Evolutionary conservation across 2,797 vertebrate species (phyloP), one percentile per base, ranked within the genome.

Genomic region (Sciurus carolinensis): DNA sequence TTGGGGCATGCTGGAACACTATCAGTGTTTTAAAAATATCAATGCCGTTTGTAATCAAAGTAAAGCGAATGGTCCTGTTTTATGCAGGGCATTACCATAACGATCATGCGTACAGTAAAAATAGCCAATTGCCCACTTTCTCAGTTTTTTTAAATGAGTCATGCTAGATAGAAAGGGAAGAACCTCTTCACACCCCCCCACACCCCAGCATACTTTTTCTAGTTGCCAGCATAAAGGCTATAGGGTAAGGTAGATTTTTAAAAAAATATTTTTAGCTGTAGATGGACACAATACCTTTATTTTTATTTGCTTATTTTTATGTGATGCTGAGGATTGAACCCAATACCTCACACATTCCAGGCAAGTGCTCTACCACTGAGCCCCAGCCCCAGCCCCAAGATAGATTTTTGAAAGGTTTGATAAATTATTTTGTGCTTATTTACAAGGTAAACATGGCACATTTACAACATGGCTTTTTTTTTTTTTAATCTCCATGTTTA

Each of bases 361-460:
- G 44, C 44, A 47, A 47, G 44, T 47, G 44, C 44, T 47, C 44
- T 47, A 47, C 44, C 44, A 47, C 44, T 47, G 44, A 47, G 44
- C 44, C 5, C 7, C 44, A 47, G 44, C 9, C 9, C 44, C 44
- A 47, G 44, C 44, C 44, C 44, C 44, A 47, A 47, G 39, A 69
- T 42, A 91, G 14, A 30, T 64, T 89, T 44, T 86, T 87, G 83
- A 85, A 52, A 86, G 15, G 24, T 91, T 83, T 76, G 95, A 85
- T 62, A 36, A 80, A 76, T 72, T 92, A 57, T 85, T 83, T 28
- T 88, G 52, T 83, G 52, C 15, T 91, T 92, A n/a, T 96, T 92
- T 92, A 82, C 10, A 79, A 87, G 33, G 69, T 93, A 83, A 96
- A 79, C n/a, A 47, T 26, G 79, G 44, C 30, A 18, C 20, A 72